phyloP scores from a whole-genome alignment of 1,140 invertebrate species.

The Adelges cooleyi region DNA sequence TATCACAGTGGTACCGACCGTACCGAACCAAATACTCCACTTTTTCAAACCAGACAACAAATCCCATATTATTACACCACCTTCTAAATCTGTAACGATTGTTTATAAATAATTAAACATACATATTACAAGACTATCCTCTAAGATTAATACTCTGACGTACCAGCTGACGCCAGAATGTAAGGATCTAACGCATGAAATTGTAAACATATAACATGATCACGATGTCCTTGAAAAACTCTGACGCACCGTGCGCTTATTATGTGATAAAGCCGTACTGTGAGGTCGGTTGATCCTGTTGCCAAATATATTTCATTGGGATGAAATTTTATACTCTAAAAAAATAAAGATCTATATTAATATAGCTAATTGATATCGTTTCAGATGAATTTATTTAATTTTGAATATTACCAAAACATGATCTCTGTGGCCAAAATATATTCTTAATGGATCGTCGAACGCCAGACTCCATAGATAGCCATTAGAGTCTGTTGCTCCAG shows the following conservation, averaged over 20 bases:
- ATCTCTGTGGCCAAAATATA: background rate
- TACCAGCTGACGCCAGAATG: conserved; percentile 5
- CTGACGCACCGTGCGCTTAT: background rate
- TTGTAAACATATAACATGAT: conserved; percentile 3
- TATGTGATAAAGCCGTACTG: background rate
- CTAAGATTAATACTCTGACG: background rate
- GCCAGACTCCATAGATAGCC: conserved; percentile 1
- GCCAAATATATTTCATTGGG: conserved; percentile 6
- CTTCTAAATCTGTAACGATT: background rate
- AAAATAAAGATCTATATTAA: too few species aligned
- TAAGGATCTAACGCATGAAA: background rate
- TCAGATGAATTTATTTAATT: too few species aligned
- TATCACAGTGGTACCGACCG: too few species aligned
- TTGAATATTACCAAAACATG: conserved; percentile 9
- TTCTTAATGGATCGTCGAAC: background rate
- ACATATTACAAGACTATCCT: background rate
- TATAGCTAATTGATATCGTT: too few species aligned
- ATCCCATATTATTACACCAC: conserved; percentile 6
- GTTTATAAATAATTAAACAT: background rate
- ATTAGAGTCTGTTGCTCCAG: background rate
- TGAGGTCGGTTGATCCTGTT: conserved; percentile 11
- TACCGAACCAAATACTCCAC: background rate
- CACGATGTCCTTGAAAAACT: background rate
- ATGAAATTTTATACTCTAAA: conserved; percentile 15
- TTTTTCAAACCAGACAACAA: background rate